phyloP scores from a whole-genome alignment of 2,113 vertebrate genomes.

The Mobula hypostoma region DNA sequence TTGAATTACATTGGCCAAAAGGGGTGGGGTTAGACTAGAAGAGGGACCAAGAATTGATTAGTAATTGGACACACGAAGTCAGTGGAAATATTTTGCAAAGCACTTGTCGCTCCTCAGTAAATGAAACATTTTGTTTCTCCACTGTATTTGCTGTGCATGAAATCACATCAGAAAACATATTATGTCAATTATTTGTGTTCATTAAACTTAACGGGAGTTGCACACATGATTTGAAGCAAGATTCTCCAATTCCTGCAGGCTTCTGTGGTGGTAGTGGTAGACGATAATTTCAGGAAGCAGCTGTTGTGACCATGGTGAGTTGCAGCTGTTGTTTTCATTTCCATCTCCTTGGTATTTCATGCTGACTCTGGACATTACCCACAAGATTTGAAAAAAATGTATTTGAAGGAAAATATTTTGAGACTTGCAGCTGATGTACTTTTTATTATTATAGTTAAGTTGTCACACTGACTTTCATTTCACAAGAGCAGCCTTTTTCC shows the following conservation, averaged over 20 bases:
- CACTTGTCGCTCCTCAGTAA: no score
- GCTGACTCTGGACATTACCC: background rate
- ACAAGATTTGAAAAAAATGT: background rate
- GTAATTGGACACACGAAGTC: no score
- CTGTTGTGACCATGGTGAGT: background rate
- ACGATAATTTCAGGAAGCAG: conserved; percentile 30
- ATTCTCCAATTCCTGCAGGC: background rate
- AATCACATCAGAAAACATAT: background rate
- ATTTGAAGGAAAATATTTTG: background rate
- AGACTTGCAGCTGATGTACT: background rate
- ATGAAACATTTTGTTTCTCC: no score
- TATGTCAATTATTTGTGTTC: background rate
- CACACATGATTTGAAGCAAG: background rate
- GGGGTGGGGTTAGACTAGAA: no score
- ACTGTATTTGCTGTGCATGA: no score
- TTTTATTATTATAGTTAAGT: background rate
- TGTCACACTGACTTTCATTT: background rate
- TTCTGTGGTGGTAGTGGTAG: background rate
- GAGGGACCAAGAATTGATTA: no score
- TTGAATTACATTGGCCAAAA: no score
- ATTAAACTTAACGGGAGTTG: background rate
- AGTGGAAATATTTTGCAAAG: no score
- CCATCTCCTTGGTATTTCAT: background rate
- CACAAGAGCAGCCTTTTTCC: background rate
- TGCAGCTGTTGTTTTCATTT: background rate